Evolutionary conservation across 2,797 vertebrate species (phyloP).

Genomic region (Hemitrygon akajei): DNA sequence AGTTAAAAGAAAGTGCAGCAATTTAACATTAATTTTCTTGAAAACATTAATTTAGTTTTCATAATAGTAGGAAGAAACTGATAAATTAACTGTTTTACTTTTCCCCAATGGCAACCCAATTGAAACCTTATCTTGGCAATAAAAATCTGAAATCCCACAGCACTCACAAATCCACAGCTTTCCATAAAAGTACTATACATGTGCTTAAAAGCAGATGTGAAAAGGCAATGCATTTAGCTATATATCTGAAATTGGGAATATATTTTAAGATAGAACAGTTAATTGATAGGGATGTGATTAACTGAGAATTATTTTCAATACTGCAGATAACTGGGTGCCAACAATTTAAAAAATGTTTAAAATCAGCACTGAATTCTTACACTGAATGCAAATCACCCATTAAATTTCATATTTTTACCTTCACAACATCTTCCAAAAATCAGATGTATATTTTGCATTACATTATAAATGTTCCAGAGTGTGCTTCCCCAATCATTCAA

Average conservation of each 20-base stretch:
- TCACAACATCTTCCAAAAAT: neutral
- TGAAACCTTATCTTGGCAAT: neutral
- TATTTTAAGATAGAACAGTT: neutral
- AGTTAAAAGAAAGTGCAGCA: neutral
- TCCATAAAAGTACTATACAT: neutral
- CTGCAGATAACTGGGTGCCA: neutral
- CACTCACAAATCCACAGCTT: neutral
- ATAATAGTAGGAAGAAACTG: neutral
- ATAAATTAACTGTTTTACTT: neutral
- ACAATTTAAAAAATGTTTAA: neutral
- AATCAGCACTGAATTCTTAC: neutral
- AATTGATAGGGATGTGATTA: neutral
- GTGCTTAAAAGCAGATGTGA: neutral
- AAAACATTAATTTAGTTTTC: neutral
- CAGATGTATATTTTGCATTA: conserved; percentile 10
- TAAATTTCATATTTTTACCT: neutral
- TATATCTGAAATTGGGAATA: neutral
- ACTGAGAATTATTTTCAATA: neutral
- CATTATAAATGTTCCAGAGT: neutral
- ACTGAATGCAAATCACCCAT: neutral
- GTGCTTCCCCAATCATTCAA: neutral
- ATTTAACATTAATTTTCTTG: conserved; percentile 1
- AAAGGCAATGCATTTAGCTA: conserved; percentile 6
- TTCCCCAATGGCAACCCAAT: neutral
- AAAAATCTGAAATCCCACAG: neutral